Evolutionary conservation across 2,888 invertebrate genomes (phyloP).

Genomic region (Cordilura impudica): DNA sequence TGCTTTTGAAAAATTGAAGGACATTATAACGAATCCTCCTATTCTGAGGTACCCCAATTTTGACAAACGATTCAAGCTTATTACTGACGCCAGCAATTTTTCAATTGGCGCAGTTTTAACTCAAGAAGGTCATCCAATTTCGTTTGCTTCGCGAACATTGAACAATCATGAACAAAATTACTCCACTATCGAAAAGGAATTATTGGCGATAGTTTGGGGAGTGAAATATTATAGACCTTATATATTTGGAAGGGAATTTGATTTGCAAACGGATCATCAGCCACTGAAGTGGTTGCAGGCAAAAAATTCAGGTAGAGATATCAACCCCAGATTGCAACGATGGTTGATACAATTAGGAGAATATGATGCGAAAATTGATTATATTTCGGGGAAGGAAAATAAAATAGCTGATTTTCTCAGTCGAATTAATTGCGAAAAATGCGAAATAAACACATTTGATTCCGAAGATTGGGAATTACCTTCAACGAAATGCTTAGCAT

Average conservation of each 20-base stretch:
- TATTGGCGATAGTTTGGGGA: conserved; percentile 26
- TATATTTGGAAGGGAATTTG: conserved; percentile 68
- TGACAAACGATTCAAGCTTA: conserved; percentile 17
- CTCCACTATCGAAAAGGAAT: conserved; percentile 48
- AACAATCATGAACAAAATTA: conserved; percentile 65
- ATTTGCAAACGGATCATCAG: conserved; percentile 57
- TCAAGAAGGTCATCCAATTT: conserved; percentile 45
- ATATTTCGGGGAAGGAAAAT: too few species aligned
- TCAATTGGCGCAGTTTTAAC: conserved; percentile 29
- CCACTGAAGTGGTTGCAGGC: conserved; percentile 60
- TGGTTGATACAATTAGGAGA: conserved; percentile 56
- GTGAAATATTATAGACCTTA: conserved; percentile 72
- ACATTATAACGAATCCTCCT: too few species aligned
- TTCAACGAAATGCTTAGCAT: neutral
- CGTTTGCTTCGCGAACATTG: conserved; percentile 64
- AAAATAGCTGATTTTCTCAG: too few species aligned
- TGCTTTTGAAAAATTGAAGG: too few species aligned
- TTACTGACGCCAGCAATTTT: conserved; percentile 8
- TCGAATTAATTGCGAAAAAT: conserved; percentile 50
- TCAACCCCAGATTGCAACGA: too few species aligned
- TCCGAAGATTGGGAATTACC: neutral
- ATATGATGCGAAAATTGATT: too few species aligned
- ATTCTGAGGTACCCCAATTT: conserved; percentile 15
- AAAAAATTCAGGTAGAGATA: too few species aligned
- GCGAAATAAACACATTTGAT: conserved; percentile 36